Evolutionary conservation across 1,140 invertebrate genomes (phyloP).

Genomic region (Aleiodes sp.): DNA sequence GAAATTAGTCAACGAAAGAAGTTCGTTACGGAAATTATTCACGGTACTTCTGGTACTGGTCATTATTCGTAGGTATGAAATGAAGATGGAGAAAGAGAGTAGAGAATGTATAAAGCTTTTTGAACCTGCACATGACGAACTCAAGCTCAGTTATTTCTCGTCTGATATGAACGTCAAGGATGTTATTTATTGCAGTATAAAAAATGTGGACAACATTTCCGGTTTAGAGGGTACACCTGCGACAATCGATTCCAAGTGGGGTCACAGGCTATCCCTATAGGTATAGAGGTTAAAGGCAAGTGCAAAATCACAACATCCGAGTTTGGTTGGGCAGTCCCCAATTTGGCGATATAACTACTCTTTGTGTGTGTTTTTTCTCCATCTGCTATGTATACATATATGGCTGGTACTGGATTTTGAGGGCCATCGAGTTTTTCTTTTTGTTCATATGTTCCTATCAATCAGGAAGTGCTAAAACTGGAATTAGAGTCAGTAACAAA

Average conservation of each 20-base stretch:
- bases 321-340: neutral
- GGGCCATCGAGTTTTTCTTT: neutral
- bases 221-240: slow-evolving; percentile 10
- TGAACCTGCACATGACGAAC: neutral
- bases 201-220: neutral
- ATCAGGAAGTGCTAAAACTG: neutral
- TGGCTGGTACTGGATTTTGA: neutral
- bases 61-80: neutral
- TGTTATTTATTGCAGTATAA: slow-evolving; percentile 8
- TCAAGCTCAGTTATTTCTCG: neutral
- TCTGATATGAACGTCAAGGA: slow-evolving; percentile 10
- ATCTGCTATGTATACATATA: neutral
- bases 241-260: slow-evolving; percentile 10
- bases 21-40: slow-evolving; percentile 20
- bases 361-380: neutral
- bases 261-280: neutral
- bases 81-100: neutral
- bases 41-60: neutral
- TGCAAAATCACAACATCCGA: neutral
- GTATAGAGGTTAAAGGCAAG: neutral
- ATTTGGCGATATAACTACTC: neutral
- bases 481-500: neutral
- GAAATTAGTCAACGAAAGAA: neutral
- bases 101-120: neutral
- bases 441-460: neutral